Evolutionary conservation across 2,113 vertebrate genomes (phyloP).

Genomic region (Castor canadensis): DNA sequence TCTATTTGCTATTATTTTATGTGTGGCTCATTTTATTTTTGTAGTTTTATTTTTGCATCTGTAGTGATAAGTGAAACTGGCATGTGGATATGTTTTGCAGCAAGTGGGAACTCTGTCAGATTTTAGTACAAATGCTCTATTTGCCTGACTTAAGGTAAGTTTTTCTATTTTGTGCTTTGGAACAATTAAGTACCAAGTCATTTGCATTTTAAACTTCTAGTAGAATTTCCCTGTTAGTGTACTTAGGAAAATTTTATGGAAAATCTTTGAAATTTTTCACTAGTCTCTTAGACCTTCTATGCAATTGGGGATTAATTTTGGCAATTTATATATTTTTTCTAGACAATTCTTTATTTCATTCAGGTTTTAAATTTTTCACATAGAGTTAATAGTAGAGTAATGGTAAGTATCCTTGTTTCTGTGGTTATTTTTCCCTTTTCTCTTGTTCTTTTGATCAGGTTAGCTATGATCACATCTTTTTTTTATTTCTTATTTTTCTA

Average conservation of each 20-base stretch:
- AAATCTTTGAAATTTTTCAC: neutral
- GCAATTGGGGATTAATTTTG: neutral
- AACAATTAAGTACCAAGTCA: neutral
- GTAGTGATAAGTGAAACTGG: neutral
- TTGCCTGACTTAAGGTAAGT: neutral
- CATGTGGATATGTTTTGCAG: neutral
- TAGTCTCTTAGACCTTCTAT: neutral
- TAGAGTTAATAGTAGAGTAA: neutral
- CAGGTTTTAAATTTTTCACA: neutral
- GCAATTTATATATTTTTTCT: neutral
- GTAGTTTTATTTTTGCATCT: neutral
- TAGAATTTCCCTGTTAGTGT: neutral
- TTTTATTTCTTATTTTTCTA: neutral
- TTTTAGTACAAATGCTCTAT: neutral
- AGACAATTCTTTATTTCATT: neutral
- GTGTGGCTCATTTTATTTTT: neutral
- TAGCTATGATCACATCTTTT: neutral
- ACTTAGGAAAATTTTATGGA: neutral
- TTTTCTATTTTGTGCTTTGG: neutral
- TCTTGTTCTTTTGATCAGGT: neutral
- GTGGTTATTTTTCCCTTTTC: neutral
- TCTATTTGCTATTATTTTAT: neutral
- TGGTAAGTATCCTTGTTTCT: neutral
- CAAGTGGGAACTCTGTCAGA: no score
- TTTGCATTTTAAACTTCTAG: neutral